Evolutionary conservation across 2,797 vertebrate genomes (phyloP).

Genomic region (Smutsia gigantea): DNA sequence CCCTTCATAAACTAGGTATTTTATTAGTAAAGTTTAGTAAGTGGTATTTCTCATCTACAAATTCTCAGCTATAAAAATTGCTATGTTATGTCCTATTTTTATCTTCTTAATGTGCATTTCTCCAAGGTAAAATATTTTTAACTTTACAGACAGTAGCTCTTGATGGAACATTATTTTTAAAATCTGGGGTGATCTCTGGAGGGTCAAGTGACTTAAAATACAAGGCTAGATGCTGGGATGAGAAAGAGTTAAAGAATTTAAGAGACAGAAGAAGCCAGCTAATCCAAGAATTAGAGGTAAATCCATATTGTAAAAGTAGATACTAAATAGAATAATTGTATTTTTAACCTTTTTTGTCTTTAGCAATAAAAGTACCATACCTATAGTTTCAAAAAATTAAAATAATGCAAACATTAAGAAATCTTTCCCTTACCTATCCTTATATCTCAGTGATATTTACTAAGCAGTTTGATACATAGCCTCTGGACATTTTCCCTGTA

Average conservation of each 20-base stretch:
- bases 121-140: conserved; percentile 47
- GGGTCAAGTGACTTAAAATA: conserved; percentile 92
- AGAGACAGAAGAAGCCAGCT: conserved; percentile 90
- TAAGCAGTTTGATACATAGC: neutral
- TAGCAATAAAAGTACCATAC: neutral
- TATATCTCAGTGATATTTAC: neutral
- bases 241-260: conserved; percentile 91
- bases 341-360: neutral
- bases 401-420: neutral
- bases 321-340: neutral
- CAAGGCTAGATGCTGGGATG: conserved; percentile 95
- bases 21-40: conserved; percentile 24
- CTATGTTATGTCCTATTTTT: neutral
- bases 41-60: neutral
- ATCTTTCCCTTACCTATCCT: neutral
- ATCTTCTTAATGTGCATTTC: conserved; percentile 14
- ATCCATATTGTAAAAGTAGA: conserved; percentile 58
- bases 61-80: conserved; percentile 36
- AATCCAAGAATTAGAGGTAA: conserved; percentile 91
- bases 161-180: conserved; percentile 96
- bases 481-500: neutral
- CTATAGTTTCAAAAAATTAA: neutral
- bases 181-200: conserved; percentile 96
- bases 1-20: conserved; percentile 28
- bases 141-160: conserved; percentile 92